Evolutionary conservation across 2,113 vertebrate genomes (phyloP).

Genomic region (Azemiops feae): DNA sequence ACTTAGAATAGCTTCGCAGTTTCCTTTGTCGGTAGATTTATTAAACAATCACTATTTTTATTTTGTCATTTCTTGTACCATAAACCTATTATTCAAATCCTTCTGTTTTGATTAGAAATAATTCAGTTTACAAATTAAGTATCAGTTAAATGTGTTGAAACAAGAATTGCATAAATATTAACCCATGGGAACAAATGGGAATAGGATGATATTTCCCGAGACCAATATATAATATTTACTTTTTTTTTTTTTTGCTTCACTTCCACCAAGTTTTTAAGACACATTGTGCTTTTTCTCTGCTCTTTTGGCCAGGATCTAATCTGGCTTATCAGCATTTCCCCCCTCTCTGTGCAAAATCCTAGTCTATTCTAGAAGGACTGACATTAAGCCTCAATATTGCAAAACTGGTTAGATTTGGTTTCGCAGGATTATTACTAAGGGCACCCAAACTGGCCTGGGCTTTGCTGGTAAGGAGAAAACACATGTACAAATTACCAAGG

Average conservation of each 20-base stretch:
- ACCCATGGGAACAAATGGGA: neutral
- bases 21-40: constrained; percentile 60
- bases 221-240: neutral
- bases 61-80: constrained; percentile 43
- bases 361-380: neutral
- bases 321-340: neutral
- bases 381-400: neutral
- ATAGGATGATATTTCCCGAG: neutral
- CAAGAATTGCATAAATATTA: neutral
- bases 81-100: constrained; percentile 30
- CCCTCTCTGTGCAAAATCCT: too few relatives aligned
- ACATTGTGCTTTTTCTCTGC: neutral
- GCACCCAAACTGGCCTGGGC: neutral
- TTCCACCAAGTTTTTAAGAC: neutral
- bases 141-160: constrained; percentile 4
- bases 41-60: constrained; percentile 48
- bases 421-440: neutral
- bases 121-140: constrained; percentile 5
- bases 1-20: constrained; percentile 45
- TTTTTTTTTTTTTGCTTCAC: neutral
- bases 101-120: constrained; percentile 9
- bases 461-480: neutral
- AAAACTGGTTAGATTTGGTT: neutral
- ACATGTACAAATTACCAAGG: neutral
- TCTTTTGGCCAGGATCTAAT: neutral